Base-by-base conservation (phyloP, 2,888 invertebrate genomes). In the Chloroclystis v-ata region DNA sequence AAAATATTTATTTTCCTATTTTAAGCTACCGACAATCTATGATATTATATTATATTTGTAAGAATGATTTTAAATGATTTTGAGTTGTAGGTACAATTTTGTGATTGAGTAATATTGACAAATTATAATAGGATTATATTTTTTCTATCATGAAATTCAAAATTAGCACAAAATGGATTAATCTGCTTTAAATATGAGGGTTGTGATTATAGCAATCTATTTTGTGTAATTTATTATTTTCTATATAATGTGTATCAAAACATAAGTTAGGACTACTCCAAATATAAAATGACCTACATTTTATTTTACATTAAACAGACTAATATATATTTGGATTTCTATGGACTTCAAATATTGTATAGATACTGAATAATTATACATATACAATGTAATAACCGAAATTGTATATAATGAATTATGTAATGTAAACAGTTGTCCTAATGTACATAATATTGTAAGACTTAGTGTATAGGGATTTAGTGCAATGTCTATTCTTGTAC, bases 121-220 rank as follows among this genome's bases (percentile, higher is more conserved):
- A 57, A 54, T 60, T 43, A 44, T 33, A 47, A 42, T 38, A 43
- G 26, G 35, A 49, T 13, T 9, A 45, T 52, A 33, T 20, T 47
- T 54, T 37, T 29, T 33, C 41, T 2, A 37, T 37, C 30, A 37
- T 29, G 6, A 43, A 49, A 54, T 49, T 54, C 42, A 28, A 54
- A 52, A 49, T 41, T 44, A 66, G 79, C 78, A 78, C 77, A 77
- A 77, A 74, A 60, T 66, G 51, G 62, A 64, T 64, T 58, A 56
- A 63, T 65, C 65, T 64, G 70, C 72, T 75, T 75, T 72, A 75
- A 73, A 59, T 66, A 58, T 55, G 54, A 65, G 59, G 82, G 82
- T 82, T 82, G 82, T 82, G 82, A 82, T 65, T 60, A 61, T 66
- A 60, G 61, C 62, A 63, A 67, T 70, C 63, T 56, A 59, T 60